Percentiles rank a stretch among this genome's conserved stretches.
These are phyloP conservation scores for Hyaena hyaena DNA, from an alignment of 2,113 vertebrate genomes.

Conservation along the genomic window DNA sequence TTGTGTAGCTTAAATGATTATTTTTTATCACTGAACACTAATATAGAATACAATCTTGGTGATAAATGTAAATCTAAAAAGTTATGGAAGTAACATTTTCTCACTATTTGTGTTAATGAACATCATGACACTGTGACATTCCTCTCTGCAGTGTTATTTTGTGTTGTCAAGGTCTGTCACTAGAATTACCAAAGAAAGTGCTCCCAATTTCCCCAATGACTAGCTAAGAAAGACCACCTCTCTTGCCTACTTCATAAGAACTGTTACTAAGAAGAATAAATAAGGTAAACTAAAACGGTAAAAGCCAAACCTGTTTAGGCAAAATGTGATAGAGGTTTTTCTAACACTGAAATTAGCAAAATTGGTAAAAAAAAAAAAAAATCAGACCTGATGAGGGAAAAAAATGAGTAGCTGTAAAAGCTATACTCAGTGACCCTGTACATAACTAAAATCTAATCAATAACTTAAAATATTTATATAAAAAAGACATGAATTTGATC, in stretches of 20 bases:
- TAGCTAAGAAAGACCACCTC: not conserved
- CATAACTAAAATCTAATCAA: not conserved
- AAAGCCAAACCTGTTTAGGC: not conserved
- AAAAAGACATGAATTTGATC: not conserved
- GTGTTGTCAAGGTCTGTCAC: not conserved
- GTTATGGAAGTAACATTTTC: not conserved
- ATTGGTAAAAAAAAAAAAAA: not conserved
- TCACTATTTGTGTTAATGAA: not conserved
- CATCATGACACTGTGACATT: not conserved
- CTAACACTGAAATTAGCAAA: conserved; percentile 30
- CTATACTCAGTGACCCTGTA: not conserved
- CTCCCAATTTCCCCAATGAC: not conserved
- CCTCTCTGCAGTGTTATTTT: not conserved
- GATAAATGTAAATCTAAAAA: conserved; percentile 36
- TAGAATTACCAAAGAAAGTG: not conserved
- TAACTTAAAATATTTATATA: not conserved
- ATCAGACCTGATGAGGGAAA: not conserved
- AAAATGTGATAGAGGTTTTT: conserved; percentile 12
- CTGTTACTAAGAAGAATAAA: not conserved
- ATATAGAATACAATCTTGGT: not conserved
- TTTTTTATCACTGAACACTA: conserved; percentile 16
- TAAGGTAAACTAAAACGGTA: conserved; percentile 45
- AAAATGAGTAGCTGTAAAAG: not conserved
- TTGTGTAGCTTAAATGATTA: not conserved
- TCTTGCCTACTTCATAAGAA: not conserved